These are phyloP conservation scores for Cheilosia scutellata DNA, from an alignment of 2,888 invertebrate genomes.

Conservation along the genomic window DNA sequence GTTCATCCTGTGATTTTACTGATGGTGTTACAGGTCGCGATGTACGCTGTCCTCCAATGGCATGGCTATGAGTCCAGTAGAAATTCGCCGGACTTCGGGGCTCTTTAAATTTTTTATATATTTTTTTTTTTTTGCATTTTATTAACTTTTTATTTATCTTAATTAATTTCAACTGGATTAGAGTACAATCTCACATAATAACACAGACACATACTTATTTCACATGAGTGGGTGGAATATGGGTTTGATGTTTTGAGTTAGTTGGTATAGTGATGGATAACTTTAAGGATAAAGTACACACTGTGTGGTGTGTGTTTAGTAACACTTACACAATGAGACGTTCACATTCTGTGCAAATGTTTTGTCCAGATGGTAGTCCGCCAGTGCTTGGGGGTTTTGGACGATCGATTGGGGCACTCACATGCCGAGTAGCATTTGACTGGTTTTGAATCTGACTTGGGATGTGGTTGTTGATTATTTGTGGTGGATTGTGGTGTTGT, in stretches of 20 bases:
- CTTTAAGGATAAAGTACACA: constrained; percentile 39
- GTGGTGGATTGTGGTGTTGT: constrained; percentile 74
- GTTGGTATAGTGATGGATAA: constrained; percentile 11
- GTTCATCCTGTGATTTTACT: constrained; percentile 81
- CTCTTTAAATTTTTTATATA: constrained; percentile 78
- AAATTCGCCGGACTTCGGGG: constrained; percentile 84
- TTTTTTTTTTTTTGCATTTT: not conserved
- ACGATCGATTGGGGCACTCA: constrained; percentile 89
- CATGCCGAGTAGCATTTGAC: constrained; percentile 86
- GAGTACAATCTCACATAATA: constrained; percentile 38
- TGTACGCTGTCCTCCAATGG: constrained; percentile 87
- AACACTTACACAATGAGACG: constrained; percentile 98
- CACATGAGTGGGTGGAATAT: constrained; percentile 17
- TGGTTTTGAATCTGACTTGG: constrained; percentile 65
- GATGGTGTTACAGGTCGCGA: constrained; percentile 85
- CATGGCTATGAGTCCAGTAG: constrained; percentile 92
- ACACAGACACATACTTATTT: constrained; percentile 46
- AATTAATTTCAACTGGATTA: constrained; percentile 38
- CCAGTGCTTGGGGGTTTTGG: constrained; percentile 88
- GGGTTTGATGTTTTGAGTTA: constrained; percentile 24
- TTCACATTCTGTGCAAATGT: constrained; percentile 98
- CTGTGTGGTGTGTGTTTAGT: constrained; percentile 31
- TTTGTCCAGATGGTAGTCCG: constrained; percentile 93
- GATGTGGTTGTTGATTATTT: constrained; percentile 77
- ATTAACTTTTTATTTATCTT: constrained; percentile 33